Base-by-base conservation (phyloP, 2,888 invertebrate species). In the Athrips mouffetella region DNA sequence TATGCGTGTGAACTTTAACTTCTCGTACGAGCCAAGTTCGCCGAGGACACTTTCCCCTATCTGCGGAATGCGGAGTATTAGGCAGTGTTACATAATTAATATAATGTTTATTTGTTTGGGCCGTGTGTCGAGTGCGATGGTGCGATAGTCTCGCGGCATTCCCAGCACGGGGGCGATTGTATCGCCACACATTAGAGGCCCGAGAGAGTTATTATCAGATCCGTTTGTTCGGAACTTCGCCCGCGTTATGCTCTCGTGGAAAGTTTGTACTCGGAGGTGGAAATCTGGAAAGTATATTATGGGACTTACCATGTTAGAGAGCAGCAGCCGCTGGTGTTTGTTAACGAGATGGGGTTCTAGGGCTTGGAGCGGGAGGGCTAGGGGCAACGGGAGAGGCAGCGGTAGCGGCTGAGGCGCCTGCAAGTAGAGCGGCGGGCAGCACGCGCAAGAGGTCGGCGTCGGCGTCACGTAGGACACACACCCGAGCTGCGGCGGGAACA, bases 401-500 rank as follows among this genome's bases (percentile, higher is more conserved):
- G 81, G 78, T 71, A 84, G 65, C 60, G 81, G 82, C 69, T 80
- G 84, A 68, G 76, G 79, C 58, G 73, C 79, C 75, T 82, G 88
- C 81, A 86, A 80, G 79, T 75, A 67, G 73, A 84, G 76, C 71
- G 81, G 82, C 71, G 80, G 82, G 76, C 86, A 87, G 78, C 87
- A 88, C 73, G 80, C 78, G 81, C 87, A 87, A 78, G 44, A 31
- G 31, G 30, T 44, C 21, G 44, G 31, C 44, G 44, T 31, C 31
- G 81, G 83, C 80, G 82, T 81, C 79, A 83, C 88, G 84, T 88
- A 86, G 78, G 87, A 80, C 81, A 86, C 89, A 80, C 88, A 87
- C 82, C 85, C 86, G 63, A 86, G 83, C 88, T 86, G 88, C 88
- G 87, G 87, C 80, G 87, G 83, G 84, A 88, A 88, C 88, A 88